These are phyloP conservation scores for Vimba vimba DNA, from an alignment of 2,113 vertebrate species.

Conservation along the genomic window DNA sequence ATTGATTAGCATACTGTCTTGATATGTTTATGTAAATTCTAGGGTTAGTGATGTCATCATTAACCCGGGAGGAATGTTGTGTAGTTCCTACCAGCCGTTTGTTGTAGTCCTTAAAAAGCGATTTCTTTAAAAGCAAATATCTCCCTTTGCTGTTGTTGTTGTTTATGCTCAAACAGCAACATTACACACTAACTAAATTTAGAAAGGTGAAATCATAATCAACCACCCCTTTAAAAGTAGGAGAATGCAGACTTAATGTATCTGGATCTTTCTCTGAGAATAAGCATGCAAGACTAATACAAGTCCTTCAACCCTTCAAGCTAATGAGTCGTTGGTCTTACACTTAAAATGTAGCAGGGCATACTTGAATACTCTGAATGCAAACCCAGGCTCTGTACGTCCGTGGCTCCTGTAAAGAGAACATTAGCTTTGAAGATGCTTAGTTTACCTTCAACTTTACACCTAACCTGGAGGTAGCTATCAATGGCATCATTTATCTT, in stretches of 20 bases:
- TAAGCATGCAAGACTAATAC: not conserved
- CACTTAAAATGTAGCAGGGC: constrained; percentile 52
- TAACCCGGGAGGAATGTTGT: too few relatives aligned
- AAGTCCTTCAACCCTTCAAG: not conserved
- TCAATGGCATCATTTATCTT: not conserved
- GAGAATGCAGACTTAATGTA: constrained; percentile 1
- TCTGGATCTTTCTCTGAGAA: not conserved
- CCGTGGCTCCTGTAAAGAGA: constrained; percentile 37
- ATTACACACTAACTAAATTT: too few relatives aligned
- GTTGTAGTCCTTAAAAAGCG: too few relatives aligned
- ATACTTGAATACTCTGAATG: not conserved
- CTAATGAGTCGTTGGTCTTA: constrained; percentile 52
- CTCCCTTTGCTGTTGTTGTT: too few relatives aligned
- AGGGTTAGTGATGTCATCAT: too few relatives aligned
- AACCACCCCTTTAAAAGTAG: not conserved
- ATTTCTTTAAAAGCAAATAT: too few relatives aligned
- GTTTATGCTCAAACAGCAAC: too few relatives aligned
- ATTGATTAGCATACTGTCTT: too few relatives aligned
- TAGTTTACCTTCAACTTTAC: constrained; percentile 24
- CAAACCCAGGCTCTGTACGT: not conserved
- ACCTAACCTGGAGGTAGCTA: not conserved
- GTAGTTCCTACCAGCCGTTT: too few relatives aligned
- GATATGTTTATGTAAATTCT: too few relatives aligned
- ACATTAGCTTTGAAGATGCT: constrained; percentile 61
- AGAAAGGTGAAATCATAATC: too few relatives aligned